These are phyloP conservation scores for rat (Rattus norvegicus) DNA, from an alignment of 2,113 vertebrate species.

Conservation along the genomic window GRCr8 NC_086021.1:91743501-91744000, in stretches of 20 bases:
- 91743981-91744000: conserved; percentile 36
- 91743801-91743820: neutral
- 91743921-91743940: neutral
- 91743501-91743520: conserved; percentile 83
- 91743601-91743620: conserved; percentile 70
- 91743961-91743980: conserved; percentile 10
- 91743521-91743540: conserved; percentile 85
- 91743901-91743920: neutral
- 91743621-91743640: conserved; percentile 63
- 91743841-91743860: conserved; percentile 24
- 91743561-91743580: conserved; percentile 72
- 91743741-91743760: neutral
- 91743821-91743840: neutral
- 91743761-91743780: neutral
- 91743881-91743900: conserved; percentile 37
- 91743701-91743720: neutral
- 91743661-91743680: conserved; percentile 58
- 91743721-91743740: conserved; percentile 39
- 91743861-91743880: conserved; percentile 38
- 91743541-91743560: conserved; percentile 76
- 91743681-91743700: neutral
- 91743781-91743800: neutral
- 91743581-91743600: conserved; percentile 63
- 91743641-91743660: conserved; percentile 34
- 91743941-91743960: conserved; percentile 24